A percentile compares a stretch with the other conserved stretches of the same genome.
Evolutionary conservation across 2,797 vertebrate species (phyloP).

Genomic region (Scarus forsteni): DNA sequence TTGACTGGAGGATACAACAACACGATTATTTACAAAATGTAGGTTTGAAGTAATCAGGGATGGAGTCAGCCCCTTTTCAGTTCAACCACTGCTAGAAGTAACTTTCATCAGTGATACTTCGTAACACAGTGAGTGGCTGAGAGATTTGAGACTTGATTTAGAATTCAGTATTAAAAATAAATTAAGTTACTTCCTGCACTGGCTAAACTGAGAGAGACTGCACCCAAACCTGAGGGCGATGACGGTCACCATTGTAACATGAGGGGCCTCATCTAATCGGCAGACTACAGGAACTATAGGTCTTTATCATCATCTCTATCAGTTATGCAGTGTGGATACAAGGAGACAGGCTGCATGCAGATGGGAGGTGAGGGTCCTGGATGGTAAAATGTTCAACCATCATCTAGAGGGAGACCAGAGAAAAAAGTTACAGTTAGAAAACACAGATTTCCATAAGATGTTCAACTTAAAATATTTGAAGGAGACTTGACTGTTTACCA

Average conservation of each 20-base stretch:
- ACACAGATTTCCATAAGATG: background rate
- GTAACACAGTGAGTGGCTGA: slow-evolving; percentile 18
- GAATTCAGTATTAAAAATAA: slow-evolving; percentile 15
- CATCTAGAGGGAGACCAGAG: slow-evolving; percentile 55
- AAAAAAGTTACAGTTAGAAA: slow-evolving; percentile 7
- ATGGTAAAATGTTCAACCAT: slow-evolving; percentile 77
- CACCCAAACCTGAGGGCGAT: slow-evolving; percentile 51
- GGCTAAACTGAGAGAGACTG: slow-evolving; percentile 53
- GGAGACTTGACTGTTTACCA: background rate
- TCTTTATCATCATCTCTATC: slow-evolving; percentile 66
- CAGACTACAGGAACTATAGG: slow-evolving; percentile 69
- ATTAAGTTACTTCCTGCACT: slow-evolving; percentile 13
- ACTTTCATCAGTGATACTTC: slow-evolving; percentile 30
- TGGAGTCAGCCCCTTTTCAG: slow-evolving; percentile 55
- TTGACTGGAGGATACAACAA: slow-evolving; percentile 73
- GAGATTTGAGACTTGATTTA: slow-evolving; percentile 12
- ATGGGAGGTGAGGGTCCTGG: slow-evolving; percentile 46
- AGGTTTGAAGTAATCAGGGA: slow-evolving; percentile 52
- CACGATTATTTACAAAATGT: slow-evolving; percentile 77
- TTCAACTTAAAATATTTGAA: background rate
- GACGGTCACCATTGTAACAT: slow-evolving; percentile 43
- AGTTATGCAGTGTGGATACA: slow-evolving; percentile 53
- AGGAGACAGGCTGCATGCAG: slow-evolving; percentile 80
- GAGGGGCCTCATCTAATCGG: slow-evolving; percentile 60
- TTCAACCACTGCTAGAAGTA: slow-evolving; percentile 48